These are phyloP conservation scores for Caenorhabditis latens DNA, from an alignment of 1,140 invertebrate genomes.

Conservation along the genomic window DNA sequence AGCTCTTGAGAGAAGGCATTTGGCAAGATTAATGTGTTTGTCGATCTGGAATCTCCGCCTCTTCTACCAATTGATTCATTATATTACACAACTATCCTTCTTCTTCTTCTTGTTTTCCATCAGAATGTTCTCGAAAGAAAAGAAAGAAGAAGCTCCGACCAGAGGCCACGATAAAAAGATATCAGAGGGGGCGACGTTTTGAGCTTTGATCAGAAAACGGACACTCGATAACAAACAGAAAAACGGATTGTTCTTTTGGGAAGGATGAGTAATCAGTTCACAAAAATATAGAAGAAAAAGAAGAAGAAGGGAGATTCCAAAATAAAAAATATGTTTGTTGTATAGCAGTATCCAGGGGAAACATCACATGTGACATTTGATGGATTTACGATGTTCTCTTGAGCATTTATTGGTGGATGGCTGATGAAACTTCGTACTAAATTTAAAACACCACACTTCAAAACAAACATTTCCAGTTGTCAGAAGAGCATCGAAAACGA, in stretches of 20 bases:
- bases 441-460: background rate
- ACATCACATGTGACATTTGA: constrained; percentile 9
- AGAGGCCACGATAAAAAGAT: constrained; percentile 30
- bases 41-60: constrained; percentile 27
- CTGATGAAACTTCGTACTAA: constrained; percentile 32
- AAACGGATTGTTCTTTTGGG: background rate
- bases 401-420: background rate
- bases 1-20: constrained; percentile 1
- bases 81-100: constrained; percentile 10
- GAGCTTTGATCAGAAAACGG: constrained; percentile 48
- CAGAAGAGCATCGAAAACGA: background rate
- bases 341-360: background rate
- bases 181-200: constrained; percentile 21
- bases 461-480: background rate
- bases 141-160: background rate
- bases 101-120: constrained; percentile 43
- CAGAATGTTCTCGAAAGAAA: background rate
- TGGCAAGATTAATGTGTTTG: constrained; percentile 52
- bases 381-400: constrained; percentile 38
- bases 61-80: constrained; percentile 36
- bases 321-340: constrained; percentile 4
- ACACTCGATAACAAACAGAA: constrained; percentile 9
- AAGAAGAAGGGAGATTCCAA: background rate
- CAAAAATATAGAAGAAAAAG: background rate
- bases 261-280: background rate